These are phyloP conservation scores for Natator depressus DNA, from an alignment of 2,113 vertebrate species.

Conservation along the genomic window DNA sequence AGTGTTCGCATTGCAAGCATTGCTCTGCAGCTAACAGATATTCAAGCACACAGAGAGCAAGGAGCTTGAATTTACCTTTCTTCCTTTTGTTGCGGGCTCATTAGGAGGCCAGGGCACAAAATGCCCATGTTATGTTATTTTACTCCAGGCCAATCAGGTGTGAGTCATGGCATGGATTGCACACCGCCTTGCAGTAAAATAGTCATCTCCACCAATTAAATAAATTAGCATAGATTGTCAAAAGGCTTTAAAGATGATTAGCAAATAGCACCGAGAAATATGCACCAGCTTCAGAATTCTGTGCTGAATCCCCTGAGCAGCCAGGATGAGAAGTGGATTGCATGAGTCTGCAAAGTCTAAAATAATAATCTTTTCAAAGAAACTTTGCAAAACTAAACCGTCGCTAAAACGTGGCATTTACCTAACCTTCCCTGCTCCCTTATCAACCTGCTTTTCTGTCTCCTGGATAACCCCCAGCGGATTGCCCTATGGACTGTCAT, in stretches of 20 bases:
- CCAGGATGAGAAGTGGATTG: neutral
- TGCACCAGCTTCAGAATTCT: neutral
- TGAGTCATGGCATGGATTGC: fast-evolving
- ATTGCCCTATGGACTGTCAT: neutral
- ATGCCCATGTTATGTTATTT: neutral
- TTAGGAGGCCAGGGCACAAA: neutral
- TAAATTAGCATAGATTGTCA: neutral
- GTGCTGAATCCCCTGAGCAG: neutral
- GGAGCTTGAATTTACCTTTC: neutral
- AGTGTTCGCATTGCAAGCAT: neutral
- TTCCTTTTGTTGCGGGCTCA: neutral
- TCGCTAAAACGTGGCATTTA: neutral
- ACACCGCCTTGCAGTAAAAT: neutral
- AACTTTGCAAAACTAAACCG: neutral
- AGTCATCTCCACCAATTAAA: neutral
- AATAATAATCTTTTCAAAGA: neutral
- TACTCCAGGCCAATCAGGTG: neutral
- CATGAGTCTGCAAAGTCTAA: neutral
- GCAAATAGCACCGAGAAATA: fast-evolving
- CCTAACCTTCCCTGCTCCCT: neutral
- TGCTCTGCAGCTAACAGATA: neutral
- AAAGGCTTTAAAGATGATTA: neutral
- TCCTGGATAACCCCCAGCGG: neutral
- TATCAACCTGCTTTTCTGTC: fast-evolving
- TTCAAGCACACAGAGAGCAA: neutral